A percentile compares a stretch with the other conserved stretches of the same genome.
Evolutionary conservation across 2,797 vertebrate genomes (phyloP).

Genomic region (Aeoliscus strigatus): DNA sequence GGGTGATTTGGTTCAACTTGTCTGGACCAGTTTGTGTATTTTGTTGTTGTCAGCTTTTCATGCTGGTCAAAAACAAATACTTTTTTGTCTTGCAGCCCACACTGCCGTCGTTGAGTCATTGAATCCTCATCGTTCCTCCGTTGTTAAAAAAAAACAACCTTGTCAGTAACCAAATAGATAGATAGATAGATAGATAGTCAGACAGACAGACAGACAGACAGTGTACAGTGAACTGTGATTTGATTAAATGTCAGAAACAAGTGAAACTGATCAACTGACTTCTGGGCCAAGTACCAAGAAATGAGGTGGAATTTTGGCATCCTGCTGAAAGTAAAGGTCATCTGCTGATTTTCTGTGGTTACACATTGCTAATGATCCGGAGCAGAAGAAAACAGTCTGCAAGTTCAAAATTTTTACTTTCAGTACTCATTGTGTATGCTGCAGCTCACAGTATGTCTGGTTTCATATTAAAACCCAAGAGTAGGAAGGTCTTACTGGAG

Average conservation of each 20-base stretch:
- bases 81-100: slow-evolving; percentile 8
- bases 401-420: too few relatives aligned
- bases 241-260: slow-evolving; percentile 8
- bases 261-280: too few relatives aligned
- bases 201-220: too few relatives aligned
- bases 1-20: background rate
- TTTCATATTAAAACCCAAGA: slow-evolving; percentile 7
- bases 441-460: slow-evolving; percentile 1
- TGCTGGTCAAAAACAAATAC: background rate
- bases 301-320: too few relatives aligned
- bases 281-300: too few relatives aligned
- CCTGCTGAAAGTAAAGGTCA: too few relatives aligned
- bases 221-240: too few relatives aligned
- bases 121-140: slow-evolving; percentile 19
- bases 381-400: too few relatives aligned
- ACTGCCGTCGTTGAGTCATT: slow-evolving; percentile 23
- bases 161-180: slow-evolving; percentile 39
- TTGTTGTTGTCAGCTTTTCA: slow-evolving; percentile 15
- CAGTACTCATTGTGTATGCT: background rate
- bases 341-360: slow-evolving; percentile 1
- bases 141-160: slow-evolving; percentile 25
- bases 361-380: slow-evolving; percentile 5
- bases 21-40: background rate
- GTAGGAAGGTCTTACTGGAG: slow-evolving; percentile 6
- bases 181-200: too few relatives aligned